phyloP scores from a whole-genome alignment of 2,888 invertebrate genomes.

The Amblyjoppa fuscipennis region DNA sequence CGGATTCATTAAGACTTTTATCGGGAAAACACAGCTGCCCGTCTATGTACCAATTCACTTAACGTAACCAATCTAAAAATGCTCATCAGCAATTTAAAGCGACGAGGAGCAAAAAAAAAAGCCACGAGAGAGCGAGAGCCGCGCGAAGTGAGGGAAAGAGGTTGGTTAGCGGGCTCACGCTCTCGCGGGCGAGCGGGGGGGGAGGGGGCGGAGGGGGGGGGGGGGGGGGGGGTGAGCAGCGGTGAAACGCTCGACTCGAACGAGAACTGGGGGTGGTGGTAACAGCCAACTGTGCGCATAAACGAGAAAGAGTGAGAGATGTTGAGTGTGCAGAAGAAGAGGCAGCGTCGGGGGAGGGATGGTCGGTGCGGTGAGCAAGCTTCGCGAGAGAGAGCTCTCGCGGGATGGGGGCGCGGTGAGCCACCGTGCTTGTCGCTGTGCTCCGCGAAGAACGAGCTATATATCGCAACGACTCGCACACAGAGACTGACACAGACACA shows the following conservation, averaged over 20 bases:
- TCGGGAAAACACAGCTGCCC: conserved; percentile 82
- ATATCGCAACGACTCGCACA: conserved; percentile 32
- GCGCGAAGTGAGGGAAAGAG: conserved; percentile 63
- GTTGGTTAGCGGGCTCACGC: conserved; percentile 24
- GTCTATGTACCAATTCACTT: conserved; percentile 85
- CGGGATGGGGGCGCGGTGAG: conserved; percentile 62
- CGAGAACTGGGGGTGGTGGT: conserved; percentile 48
- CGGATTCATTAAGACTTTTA: conserved; percentile 78
- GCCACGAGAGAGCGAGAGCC: conserved; percentile 70
- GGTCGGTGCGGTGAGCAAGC: conserved; percentile 61
- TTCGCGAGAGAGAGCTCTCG: conserved; percentile 55
- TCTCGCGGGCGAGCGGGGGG: neutral
- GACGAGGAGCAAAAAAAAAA: conserved; percentile 66
- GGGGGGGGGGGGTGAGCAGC: conserved; percentile 62
- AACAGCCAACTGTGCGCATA: conserved; percentile 30
- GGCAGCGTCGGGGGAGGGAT: conserved; percentile 46
- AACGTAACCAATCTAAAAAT: conserved; percentile 85
- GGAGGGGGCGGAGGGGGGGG: neutral
- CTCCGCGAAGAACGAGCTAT: conserved; percentile 54
- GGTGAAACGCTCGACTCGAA: conserved; percentile 61
- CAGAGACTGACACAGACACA: neutral
- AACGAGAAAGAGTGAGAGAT: conserved; percentile 45
- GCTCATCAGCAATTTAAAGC: conserved; percentile 85
- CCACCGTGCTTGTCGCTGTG: conserved; percentile 66
- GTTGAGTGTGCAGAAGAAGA: conserved; percentile 49